Percentiles rank a stretch among this genome's conserved stretches.
Conservation (phyloP, 2,888 invertebrate species). For the Rhopalosiphum nymphaeae region DNA sequence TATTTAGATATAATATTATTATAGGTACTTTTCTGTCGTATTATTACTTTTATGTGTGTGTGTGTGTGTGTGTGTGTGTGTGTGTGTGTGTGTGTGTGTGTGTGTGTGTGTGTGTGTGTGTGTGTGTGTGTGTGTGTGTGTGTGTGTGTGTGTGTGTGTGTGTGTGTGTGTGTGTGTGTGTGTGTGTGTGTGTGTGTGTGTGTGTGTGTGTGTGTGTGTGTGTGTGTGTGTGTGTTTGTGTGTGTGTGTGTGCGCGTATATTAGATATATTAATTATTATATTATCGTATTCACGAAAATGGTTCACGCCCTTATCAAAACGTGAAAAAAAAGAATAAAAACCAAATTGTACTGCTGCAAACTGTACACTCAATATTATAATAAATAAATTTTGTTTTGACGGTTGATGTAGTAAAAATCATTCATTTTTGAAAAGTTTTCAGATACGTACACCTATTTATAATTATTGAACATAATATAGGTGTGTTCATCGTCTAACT, state of each 20-base stretch:
- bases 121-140: too few species aligned
- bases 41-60: constrained; percentile 8
- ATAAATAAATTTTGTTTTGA: not conserved
- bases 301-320: constrained; percentile 27
- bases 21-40: not conserved
- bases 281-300: constrained; percentile 33
- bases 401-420: not conserved
- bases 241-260: not conserved
- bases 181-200: not conserved
- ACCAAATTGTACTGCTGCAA: not conserved
- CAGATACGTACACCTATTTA: not conserved
- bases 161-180: not conserved
- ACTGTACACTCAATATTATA: not conserved
- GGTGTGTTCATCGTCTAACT: not conserved
- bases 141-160: too few species aligned
- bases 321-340: constrained; percentile 21
- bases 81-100: not conserved
- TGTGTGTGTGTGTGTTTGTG: not conserved
- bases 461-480: not conserved
- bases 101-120: not conserved
- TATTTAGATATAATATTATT: not conserved
- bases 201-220: too few species aligned
- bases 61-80: not conserved
- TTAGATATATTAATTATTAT: constrained; percentile 49
- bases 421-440: not conserved